Evolutionary conservation across 2,113 vertebrate species (phyloP).

Genomic region (Pachypanchax playfairii): DNA sequence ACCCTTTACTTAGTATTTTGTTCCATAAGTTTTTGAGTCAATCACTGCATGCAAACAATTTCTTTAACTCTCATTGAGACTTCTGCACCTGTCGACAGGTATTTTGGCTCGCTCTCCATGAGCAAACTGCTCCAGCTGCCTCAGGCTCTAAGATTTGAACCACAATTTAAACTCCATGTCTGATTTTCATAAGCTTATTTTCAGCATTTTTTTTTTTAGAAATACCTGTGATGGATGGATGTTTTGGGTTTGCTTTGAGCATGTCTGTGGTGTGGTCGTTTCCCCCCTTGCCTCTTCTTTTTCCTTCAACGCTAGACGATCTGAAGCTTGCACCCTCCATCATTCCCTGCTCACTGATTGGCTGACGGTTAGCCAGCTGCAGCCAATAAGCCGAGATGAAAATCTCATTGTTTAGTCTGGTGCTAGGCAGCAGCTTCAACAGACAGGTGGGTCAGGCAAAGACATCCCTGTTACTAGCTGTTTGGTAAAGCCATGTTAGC

Average conservation of each 20-base stretch:
- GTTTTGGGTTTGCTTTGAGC: no score
- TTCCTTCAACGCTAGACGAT: not conserved
- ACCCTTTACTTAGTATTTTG: no score
- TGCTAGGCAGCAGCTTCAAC: constrained; percentile 90
- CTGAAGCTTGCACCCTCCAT: constrained; percentile 76
- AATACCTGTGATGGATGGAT: no score
- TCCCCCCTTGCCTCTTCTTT: constrained; percentile 45
- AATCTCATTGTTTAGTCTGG: constrained; percentile 94
- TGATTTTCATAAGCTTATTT: no score
- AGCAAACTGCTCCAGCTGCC: no score
- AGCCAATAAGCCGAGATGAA: constrained; percentile 88
- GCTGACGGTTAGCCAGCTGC: constrained; percentile 87
- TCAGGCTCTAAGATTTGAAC: no score
- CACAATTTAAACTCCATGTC: no score
- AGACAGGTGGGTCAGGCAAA: constrained; percentile 97
- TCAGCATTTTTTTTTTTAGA: constrained; percentile 13
- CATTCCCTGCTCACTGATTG: constrained; percentile 71
- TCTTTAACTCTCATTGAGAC: no score
- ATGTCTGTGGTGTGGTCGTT: constrained; percentile 47
- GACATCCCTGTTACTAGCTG: constrained; percentile 88
- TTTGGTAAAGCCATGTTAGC: constrained; percentile 87
- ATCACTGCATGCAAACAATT: no score
- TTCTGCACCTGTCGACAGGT: no score
- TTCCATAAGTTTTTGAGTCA: no score
- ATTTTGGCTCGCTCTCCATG: no score